Base-by-base conservation (phyloP, 2,888 invertebrate species). In the Hipparchia semele region DNA sequence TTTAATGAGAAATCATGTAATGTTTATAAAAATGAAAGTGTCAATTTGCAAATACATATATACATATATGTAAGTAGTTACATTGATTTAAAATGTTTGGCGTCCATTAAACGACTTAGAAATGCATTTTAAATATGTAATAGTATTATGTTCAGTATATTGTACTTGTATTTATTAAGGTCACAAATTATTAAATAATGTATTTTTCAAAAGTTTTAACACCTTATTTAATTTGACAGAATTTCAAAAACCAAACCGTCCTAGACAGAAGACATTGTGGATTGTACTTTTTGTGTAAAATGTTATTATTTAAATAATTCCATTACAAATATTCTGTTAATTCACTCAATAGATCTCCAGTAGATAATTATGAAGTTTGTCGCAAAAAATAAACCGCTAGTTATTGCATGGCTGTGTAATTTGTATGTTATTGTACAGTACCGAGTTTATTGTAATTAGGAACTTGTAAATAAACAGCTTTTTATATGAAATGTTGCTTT, bases 381-480 rank as follows among this genome's bases (percentile, higher is more conserved):
- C 51, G 6, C 12, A 33, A 54, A 33, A 61, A 49, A 13, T 70
- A 39, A 51, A 39, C 33, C 39, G 46, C 33, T 70, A 23, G 23
- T 23, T 23, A n/a, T 54, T 10, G 9, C 12, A 62, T n/a, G 58
- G 65, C 59, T 70, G 62, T 70, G 70, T 64, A 45, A 62, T 60
- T 33, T 67, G 61, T 68, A 23, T 51, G 49, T 54, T 71, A n/a
- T 59, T 72, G 56, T 62, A 62, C 61, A 59, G 58, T 62, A 39
- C 59, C 8, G 68, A 53, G 33, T 68, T n/a, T 67, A 54, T 58
- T 67, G 59, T 61, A 62, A 59, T n/a, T 67, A 70, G 60, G 33
- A 59, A 6, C 13, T 68, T 72, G 64, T 68, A 61, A 73, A 70
- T 70, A 70, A 70, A 68, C 68, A 62, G 67, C 62, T 68, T 68